These are phyloP conservation scores for Lasioglossum leucozonium DNA, from an alignment of 2,888 invertebrate species.

Conservation along the genomic window DNA sequence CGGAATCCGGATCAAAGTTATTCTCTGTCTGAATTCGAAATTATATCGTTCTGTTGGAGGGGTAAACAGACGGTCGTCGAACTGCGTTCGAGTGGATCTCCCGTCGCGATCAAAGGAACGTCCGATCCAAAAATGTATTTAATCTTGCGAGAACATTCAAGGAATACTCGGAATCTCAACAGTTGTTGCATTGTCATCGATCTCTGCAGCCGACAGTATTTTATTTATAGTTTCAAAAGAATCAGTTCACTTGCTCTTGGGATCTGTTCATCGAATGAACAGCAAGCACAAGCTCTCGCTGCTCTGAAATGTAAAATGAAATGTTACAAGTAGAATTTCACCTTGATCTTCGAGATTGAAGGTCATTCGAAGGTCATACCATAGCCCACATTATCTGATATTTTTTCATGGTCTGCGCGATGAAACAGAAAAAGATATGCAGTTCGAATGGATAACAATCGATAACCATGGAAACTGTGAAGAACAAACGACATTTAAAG, in stretches of 20 bases:
- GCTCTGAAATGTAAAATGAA: not conserved
- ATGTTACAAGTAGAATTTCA: not conserved
- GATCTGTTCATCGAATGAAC: not conserved
- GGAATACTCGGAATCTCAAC: not conserved
- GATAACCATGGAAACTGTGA: too few relatives aligned
- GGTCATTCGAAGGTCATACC: not conserved
- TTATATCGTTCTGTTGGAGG: not conserved
- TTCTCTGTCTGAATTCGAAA: conserved; percentile 27
- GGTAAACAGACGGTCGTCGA: not conserved
- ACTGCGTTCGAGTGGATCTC: not conserved
- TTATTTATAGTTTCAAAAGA: not conserved
- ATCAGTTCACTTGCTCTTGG: not conserved
- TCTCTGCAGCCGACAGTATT: not conserved
- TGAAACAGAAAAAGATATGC: not conserved
- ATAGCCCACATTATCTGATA: not conserved
- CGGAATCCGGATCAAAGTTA: conserved; percentile 39
- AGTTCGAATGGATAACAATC: too few relatives aligned
- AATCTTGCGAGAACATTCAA: not conserved
- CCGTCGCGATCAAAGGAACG: not conserved
- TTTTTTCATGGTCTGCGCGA: not conserved
- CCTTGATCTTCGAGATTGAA: not conserved
- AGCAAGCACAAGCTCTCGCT: not conserved
- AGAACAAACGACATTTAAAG: too few relatives aligned
- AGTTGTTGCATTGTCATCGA: not conserved
- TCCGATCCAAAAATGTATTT: not conserved